Evolutionary conservation across 30 jellyfish, hydroid and myxozoan genomes (phyloP).

Genomic region (Morbakka virulenta): DNA sequence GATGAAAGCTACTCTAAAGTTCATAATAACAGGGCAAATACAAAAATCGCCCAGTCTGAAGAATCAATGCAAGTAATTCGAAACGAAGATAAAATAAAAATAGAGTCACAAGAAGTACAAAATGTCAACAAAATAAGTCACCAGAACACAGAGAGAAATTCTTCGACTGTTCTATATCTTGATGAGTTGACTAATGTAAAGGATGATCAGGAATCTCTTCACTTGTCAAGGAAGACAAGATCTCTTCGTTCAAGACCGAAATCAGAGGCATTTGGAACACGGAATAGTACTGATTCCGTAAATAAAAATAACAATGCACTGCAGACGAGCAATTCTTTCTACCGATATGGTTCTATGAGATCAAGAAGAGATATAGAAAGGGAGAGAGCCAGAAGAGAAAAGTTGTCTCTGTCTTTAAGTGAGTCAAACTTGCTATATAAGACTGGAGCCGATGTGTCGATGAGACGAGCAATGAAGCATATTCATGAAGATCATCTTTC

Average conservation of each 20-base stretch:
- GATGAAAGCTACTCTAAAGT: too few species aligned
- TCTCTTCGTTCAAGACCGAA: neutral
- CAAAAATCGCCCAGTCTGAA: too few species aligned
- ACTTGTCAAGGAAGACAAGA: neutral
- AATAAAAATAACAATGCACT: too few species aligned
- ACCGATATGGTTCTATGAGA: neutral
- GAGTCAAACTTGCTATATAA: neutral
- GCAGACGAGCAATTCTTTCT: neutral
- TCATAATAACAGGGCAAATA: too few species aligned
- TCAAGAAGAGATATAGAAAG: neutral
- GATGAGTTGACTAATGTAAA: neutral
- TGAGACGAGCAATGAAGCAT: neutral
- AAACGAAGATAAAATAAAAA: too few species aligned
- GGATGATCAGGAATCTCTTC: neutral
- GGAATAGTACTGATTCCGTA: neutral
- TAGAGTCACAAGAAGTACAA: too few species aligned
- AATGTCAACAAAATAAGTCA: neutral
- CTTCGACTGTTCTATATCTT: neutral
- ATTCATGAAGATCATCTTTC: neutral
- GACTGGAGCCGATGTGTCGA: neutral
- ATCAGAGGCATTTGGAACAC: neutral
- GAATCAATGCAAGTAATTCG: too few species aligned
- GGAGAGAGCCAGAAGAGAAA: neutral
- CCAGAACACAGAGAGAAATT: neutral
- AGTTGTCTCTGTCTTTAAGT: neutral